A percentile compares a stretch with the other conserved stretches of the same genome.
Conservation (phyloP, 2,888 invertebrate species). For the Volucella inflata region DNA sequence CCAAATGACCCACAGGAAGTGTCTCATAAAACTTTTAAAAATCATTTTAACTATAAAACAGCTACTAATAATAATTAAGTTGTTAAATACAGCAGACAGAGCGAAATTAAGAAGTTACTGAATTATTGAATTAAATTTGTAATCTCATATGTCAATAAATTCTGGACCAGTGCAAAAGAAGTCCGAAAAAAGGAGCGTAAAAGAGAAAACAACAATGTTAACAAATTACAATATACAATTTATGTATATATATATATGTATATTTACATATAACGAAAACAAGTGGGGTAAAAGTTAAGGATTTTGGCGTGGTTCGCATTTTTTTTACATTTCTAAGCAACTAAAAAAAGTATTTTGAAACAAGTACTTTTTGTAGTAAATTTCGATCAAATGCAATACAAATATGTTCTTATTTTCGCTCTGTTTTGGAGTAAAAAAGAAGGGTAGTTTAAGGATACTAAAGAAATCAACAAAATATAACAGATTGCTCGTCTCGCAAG, state of each 20-base stretch:
- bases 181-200: too few relatives aligned
- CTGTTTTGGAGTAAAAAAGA: slow-evolving; percentile 20
- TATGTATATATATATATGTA: too few relatives aligned
- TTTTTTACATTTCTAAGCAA: background rate
- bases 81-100: too few relatives aligned
- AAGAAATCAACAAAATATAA: slow-evolving; percentile 70
- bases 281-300: too few relatives aligned
- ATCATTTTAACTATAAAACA: slow-evolving; percentile 36
- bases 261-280: too few relatives aligned
- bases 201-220: too few relatives aligned
- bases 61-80: slow-evolving; percentile 17
- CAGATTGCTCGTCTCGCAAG: slow-evolving; percentile 51
- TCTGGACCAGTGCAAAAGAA: too few relatives aligned
- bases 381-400: background rate
- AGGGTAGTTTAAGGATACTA: slow-evolving; percentile 47
- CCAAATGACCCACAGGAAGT: slow-evolving; percentile 60
- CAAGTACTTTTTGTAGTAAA: background rate
- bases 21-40: slow-evolving; percentile 64
- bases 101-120: too few relatives aligned
- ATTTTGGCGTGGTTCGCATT: too few relatives aligned
- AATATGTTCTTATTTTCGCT: slow-evolving; percentile 45
- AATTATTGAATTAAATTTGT: too few relatives aligned
- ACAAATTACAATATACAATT: too few relatives aligned
- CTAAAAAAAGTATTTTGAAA: background rate
- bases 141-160: too few relatives aligned